Evolutionary conservation across 2,888 invertebrate species (phyloP).

Genomic region (Myopa testacea): DNA sequence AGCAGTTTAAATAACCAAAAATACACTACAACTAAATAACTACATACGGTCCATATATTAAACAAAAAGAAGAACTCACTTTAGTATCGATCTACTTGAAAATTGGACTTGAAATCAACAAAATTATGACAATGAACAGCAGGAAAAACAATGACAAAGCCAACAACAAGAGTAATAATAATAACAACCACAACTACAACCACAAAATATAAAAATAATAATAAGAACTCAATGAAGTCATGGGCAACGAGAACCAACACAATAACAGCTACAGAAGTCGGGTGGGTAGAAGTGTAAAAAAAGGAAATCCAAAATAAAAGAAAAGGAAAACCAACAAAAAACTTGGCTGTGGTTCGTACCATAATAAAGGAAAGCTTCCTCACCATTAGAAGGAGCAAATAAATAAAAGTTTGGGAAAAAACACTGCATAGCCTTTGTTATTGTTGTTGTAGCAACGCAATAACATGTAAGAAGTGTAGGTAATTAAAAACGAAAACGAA

Average conservation of each 20-base stretch:
- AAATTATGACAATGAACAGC: constrained; percentile 6
- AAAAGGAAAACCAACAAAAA: not conserved
- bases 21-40: too few relatives aligned
- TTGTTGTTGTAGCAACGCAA: not conserved
- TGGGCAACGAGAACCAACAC: constrained; percentile 43
- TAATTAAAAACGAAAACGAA: not conserved
- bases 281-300: not conserved
- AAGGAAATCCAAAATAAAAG: not conserved
- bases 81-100: too few relatives aligned
- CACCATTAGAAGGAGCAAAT: not conserved
- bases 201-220: not conserved
- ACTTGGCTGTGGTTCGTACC: not conserved
- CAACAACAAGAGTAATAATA: constrained; percentile 16
- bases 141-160: constrained; percentile 9
- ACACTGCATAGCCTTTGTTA: not conserved
- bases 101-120: not conserved
- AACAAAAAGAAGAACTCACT: too few relatives aligned
- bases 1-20: too few relatives aligned
- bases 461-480: not conserved
- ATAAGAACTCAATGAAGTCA: constrained; percentile 35
- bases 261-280: constrained; percentile 41
- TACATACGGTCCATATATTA: too few relatives aligned
- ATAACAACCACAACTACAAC: not conserved
- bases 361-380: not conserved
- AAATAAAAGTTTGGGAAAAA: not conserved